Evolutionary conservation across 2,888 invertebrate genomes (phyloP), one percentile per base, ranked within the genome.

Genomic region (Drosophila anomalipes): DNA sequence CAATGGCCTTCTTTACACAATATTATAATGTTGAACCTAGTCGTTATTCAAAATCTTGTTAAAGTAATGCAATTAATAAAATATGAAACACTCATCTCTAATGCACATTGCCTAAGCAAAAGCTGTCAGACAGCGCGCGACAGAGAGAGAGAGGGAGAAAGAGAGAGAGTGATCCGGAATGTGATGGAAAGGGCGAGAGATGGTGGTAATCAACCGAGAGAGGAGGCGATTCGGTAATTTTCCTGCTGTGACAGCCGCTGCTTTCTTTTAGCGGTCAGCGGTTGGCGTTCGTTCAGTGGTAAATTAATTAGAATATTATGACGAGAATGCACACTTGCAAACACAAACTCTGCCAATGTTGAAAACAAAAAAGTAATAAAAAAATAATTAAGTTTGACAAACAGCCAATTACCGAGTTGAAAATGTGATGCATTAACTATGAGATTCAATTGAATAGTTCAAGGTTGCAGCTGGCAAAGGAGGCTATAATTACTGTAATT

Each of bases 381-480:
- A 16, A 2, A 26, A 47, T 33, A 69, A 63, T 63, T 59, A 70
- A 44, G n/a, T 44, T 22, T 26, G 57, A 47, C 74, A 22, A n/a
- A 41, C 54, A 33, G 33, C 22, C 32, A 74, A 33, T 44, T 66
- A 54, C 9, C 3, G 39, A 26, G n/a, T 14, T 53, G 4, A 16
- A 47, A 26, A 47, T 26, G 16, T 26, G 14, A 47, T 26, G 47
- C 47, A 16, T 26, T 26, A 16, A 26, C 47, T 68, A 68, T 67
- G 60, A 58, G 75, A 64, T 64, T 75, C 60, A 66, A 69, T 81
- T 77, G 61, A 52, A 56, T 22, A 77, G 66, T 72, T 72, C n/a
- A 60, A 33, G 53, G 56, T n/a, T 52, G 9, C 12, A 19, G 16
- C 2, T 12, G 30, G 30, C 7, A 28, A 28, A 28, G 16, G 7